These are phyloP conservation scores for Hemithea aestivaria DNA, from an alignment of 2,888 invertebrate genomes.

Conservation along the genomic window DNA sequence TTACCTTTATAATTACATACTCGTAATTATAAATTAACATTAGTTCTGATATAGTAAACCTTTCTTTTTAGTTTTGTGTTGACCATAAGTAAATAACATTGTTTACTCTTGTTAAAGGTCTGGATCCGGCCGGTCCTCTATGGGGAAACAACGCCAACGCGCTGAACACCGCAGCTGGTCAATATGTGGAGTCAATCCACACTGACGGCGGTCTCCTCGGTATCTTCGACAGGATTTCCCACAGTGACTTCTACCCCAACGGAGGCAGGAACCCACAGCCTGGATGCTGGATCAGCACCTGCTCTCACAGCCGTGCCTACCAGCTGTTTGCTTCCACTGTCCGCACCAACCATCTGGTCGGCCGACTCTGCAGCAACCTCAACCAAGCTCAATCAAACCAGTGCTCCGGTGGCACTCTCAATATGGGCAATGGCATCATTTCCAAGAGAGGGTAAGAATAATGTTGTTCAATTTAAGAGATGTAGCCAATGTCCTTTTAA, in stretches of 20 bases:
- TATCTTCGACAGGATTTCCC: slow-evolving; percentile 37
- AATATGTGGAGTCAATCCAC: slow-evolving; percentile 56
- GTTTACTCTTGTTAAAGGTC: slow-evolving; percentile 29
- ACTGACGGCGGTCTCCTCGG: slow-evolving; percentile 52
- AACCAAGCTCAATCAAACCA: slow-evolving; percentile 32
- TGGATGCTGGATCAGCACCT: slow-evolving; percentile 46
- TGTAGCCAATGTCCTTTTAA: no score
- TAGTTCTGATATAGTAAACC: no score
- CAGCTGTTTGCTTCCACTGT: slow-evolving; percentile 49
- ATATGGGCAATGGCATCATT: slow-evolving; percentile 47
- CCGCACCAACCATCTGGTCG: slow-evolving; percentile 42
- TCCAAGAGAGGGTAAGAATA: slow-evolving; percentile 41
- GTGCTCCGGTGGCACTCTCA: slow-evolving; percentile 35
- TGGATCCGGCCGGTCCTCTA: slow-evolving; percentile 58
- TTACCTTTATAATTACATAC: no score
- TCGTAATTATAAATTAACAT: no score
- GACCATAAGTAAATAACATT: no score
- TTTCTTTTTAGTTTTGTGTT: no score
- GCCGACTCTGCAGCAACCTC: slow-evolving; percentile 38
- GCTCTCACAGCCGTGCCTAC: slow-evolving; percentile 50
- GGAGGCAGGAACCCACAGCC: slow-evolving; percentile 54
- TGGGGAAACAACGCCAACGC: slow-evolving; percentile 42
- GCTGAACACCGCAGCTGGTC: slow-evolving; percentile 36
- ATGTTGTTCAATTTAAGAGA: no score
- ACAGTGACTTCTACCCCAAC: slow-evolving; percentile 58